A percentile compares a stretch with the other conserved stretches of the same genome.
phyloP scores from a whole-genome alignment of 2,888 invertebrate species.

The Eupithecia abbreviata region DNA sequence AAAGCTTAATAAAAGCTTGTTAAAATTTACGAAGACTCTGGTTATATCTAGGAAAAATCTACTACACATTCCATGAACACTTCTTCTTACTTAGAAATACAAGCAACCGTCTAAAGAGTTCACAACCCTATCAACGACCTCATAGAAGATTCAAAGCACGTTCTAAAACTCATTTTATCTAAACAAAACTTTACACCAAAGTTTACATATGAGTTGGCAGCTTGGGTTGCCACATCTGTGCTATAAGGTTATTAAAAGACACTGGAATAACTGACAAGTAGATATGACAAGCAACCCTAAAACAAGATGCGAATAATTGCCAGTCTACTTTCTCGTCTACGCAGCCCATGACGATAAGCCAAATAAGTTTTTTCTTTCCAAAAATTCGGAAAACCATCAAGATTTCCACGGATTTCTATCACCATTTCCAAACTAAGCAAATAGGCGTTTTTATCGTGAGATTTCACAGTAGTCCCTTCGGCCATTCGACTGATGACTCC shows the following conservation, averaged over 20 bases:
- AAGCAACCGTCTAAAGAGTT: not conserved
- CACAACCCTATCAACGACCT: not conserved
- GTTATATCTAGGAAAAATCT: not conserved
- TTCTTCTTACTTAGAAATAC: not conserved
- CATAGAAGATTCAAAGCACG: conserved; percentile 6
- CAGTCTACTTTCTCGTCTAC: not conserved
- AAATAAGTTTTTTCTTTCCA: not conserved
- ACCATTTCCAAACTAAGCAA: conserved; percentile 34
- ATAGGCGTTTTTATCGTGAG: conserved; percentile 32
- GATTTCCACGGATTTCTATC: conserved; percentile 31
- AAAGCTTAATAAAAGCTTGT: too few relatives aligned
- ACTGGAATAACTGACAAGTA: conserved; percentile 12
- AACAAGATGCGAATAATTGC: not conserved
- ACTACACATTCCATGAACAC: not conserved
- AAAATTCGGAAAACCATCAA: conserved; percentile 11
- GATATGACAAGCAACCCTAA: conserved; percentile 11
- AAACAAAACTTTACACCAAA: conserved; percentile 19
- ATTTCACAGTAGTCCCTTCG: conserved; percentile 39
- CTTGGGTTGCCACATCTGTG: conserved; percentile 27
- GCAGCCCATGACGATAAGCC: not conserved
- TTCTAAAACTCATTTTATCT: conserved; percentile 17
- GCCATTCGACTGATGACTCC: conserved; percentile 45
- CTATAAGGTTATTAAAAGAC: conserved; percentile 23
- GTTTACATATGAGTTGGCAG: conserved; percentile 24
- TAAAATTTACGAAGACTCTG: not conserved